Evolutionary conservation across 2,113 vertebrate genomes (phyloP).

Genomic region (Carassius gibelio): DNA sequence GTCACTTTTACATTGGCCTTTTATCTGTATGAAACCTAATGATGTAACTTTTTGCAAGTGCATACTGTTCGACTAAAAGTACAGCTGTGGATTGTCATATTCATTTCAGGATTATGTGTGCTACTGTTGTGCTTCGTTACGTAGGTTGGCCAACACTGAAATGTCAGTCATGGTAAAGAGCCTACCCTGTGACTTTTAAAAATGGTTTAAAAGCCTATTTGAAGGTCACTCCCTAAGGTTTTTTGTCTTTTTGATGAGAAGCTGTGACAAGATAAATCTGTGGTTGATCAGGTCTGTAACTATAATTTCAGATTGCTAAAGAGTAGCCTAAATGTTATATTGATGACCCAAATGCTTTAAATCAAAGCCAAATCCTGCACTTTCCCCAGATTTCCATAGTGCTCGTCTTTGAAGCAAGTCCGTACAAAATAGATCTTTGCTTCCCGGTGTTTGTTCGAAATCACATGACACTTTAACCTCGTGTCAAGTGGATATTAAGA

Average conservation of each 20-base stretch:
- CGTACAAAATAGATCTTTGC: neutral
- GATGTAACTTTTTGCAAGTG: neutral
- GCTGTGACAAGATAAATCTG: conserved; percentile 14
- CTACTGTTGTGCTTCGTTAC: neutral
- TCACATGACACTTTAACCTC: neutral
- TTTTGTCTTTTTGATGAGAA: neutral
- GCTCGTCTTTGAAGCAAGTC: neutral
- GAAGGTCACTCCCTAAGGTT: conserved; percentile 6
- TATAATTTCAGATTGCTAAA: neutral
- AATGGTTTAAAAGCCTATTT: conserved; percentile 14
- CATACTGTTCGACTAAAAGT: neutral
- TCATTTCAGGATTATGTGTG: neutral
- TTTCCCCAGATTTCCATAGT: neutral
- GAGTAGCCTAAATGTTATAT: neutral
- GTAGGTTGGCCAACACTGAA: neutral
- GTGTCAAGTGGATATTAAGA: neutral
- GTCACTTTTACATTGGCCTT: neutral
- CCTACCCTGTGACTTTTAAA: conserved; percentile 3
- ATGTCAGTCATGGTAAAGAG: conserved; percentile 1
- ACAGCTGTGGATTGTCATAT: neutral
- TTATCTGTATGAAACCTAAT: conserved; percentile 1
- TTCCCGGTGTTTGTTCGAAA: neutral
- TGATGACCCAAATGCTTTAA: neutral
- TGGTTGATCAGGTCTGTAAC: neutral
- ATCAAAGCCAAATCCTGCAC: conserved; percentile 15